Conservation (phyloP, 2,888 invertebrate genomes). For the Pristionchus entomophagus region DNA sequence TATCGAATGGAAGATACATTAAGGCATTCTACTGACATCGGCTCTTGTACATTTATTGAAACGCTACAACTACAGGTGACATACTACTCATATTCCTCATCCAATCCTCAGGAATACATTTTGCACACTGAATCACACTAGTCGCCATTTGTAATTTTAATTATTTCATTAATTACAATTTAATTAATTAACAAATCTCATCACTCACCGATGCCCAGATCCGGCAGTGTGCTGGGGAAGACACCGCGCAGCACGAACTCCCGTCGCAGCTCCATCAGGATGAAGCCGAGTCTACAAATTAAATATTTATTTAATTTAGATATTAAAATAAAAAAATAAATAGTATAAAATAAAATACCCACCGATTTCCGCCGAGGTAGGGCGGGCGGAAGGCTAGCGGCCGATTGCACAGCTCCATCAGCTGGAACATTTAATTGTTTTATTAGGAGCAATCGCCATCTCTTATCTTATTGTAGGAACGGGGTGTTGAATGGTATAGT, state of each 20-base stretch:
- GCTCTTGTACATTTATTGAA: too few species aligned
- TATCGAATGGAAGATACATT: too few species aligned
- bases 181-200: not conserved
- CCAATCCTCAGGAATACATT: too few species aligned
- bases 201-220: slow-evolving; percentile 60
- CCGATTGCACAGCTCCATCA: slow-evolving; percentile 67
- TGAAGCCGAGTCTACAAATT: slow-evolving; percentile 61
- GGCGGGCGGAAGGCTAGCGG: slow-evolving; percentile 74
- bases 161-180: too few species aligned
- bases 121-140: too few species aligned
- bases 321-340: not conserved
- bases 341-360: too few species aligned
- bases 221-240: slow-evolving; percentile 70
- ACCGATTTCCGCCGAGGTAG: slow-evolving; percentile 74
- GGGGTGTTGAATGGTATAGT: too few species aligned
- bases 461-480: too few species aligned
- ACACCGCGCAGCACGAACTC: slow-evolving; percentile 71
- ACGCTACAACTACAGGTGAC: too few species aligned
- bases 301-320: not conserved
- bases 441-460: not conserved
- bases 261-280: slow-evolving; percentile 74
- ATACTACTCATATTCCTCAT: too few species aligned
- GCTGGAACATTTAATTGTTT: slow-evolving; percentile 52
- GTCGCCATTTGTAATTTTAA: too few species aligned
- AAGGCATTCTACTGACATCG: too few species aligned